Percentiles rank a stretch among this genome's conserved stretches.
Evolutionary conservation across 2,888 invertebrate genomes (phyloP).

Genomic region (Pterobdella sp.): DNA sequence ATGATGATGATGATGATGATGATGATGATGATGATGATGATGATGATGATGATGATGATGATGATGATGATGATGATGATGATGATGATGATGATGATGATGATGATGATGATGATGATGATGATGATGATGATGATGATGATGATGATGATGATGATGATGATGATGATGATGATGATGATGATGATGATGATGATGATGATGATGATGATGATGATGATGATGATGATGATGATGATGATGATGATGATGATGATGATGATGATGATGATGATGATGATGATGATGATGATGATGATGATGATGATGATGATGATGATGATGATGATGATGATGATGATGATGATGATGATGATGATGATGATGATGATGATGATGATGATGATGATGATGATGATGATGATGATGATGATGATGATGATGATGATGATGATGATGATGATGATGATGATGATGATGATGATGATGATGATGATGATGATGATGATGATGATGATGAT

Average conservation of each 20-base stretch:
- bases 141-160: slow-evolving; percentile 26
- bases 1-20: slow-evolving; percentile 19
- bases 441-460: too few relatives aligned
- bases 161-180: slow-evolving; percentile 12
- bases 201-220: slow-evolving; percentile 20
- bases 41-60: slow-evolving; percentile 15
- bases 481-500: too few relatives aligned
- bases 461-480: too few relatives aligned
- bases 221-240: slow-evolving; percentile 15
- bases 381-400: slow-evolving; percentile 16
- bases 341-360: slow-evolving; percentile 15
- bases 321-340: slow-evolving; percentile 20
- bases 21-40: slow-evolving; percentile 27
- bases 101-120: slow-evolving; percentile 12
- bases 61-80: slow-evolving; percentile 6
- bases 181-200: slow-evolving; percentile 23
- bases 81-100: slow-evolving; percentile 22
- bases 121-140: slow-evolving; percentile 14
- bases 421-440: too few relatives aligned
- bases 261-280: slow-evolving; percentile 26
- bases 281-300: slow-evolving; percentile 12
- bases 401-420: slow-evolving; percentile 20
- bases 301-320: slow-evolving; percentile 23
- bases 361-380: slow-evolving; percentile 19
- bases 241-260: slow-evolving; percentile 15